These are phyloP conservation scores for Acinonyx jubatus DNA, from an alignment of 2,113 vertebrate species.

Conservation along the genomic window DNA sequence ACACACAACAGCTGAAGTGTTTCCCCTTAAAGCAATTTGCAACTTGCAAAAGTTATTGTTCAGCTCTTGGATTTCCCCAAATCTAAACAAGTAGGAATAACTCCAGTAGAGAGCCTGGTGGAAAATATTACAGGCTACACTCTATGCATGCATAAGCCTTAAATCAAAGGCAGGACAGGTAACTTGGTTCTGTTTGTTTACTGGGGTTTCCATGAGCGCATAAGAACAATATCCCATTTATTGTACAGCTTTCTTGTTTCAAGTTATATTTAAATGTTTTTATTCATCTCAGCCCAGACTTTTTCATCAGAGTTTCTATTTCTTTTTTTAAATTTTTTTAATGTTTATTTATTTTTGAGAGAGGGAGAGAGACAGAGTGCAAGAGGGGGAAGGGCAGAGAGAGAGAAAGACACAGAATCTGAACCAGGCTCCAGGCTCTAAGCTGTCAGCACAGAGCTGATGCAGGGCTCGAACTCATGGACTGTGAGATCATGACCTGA, in stretches of 20 bases:
- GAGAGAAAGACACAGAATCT: no score
- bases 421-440: no score
- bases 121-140: conserved; percentile 58
- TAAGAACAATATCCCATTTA: conserved; percentile 40
- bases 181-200: conserved; percentile 54
- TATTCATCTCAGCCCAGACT: conserved; percentile 31
- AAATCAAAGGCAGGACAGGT: conserved; percentile 64
- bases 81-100: conserved; percentile 49
- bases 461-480: no score
- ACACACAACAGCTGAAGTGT: conserved; percentile 18
- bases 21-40: conserved; percentile 37
- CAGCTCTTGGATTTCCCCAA: conserved; percentile 37
- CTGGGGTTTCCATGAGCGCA: conserved; percentile 52
- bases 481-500: no score
- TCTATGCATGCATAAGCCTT: background rate
- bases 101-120: background rate
- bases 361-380: no score
- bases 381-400: no score
- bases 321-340: background rate
- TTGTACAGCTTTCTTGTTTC: conserved; percentile 36
- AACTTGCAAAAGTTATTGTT: conserved; percentile 61
- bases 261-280: conserved; percentile 41
- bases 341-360: no score
- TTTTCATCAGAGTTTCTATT: conserved; percentile 42
- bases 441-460: no score